Conservation (phyloP, 2,888 invertebrate species). For the Hydriomena furcata region DNA sequence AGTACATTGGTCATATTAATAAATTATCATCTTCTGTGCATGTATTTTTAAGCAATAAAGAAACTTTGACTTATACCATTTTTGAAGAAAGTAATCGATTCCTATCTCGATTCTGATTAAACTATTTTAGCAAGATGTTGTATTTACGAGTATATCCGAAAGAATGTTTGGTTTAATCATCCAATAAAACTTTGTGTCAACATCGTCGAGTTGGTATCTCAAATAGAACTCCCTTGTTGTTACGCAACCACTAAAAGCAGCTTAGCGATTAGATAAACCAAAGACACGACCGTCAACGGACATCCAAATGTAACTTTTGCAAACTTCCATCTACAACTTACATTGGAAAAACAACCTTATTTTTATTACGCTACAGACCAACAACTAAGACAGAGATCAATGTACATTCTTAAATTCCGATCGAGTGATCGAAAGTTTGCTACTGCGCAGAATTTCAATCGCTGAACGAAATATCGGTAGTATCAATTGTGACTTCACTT, state of each 20-base stretch:
- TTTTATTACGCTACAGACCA: constrained; percentile 13
- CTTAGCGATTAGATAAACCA: constrained; percentile 39
- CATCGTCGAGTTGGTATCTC: neutral
- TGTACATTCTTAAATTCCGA: constrained; percentile 34
- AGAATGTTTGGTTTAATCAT: no score
- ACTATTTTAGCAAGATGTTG: no score
- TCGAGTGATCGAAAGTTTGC: constrained; percentile 58
- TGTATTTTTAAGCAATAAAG: no score
- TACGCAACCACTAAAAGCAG: constrained; percentile 25
- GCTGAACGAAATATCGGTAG: constrained; percentile 62
- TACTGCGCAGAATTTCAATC: constrained; percentile 74
- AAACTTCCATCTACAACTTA: constrained; percentile 9
- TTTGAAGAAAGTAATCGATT: no score
- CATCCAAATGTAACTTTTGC: constrained; percentile 28
- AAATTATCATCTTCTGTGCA: no score
- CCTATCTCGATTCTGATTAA: no score
- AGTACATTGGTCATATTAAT: no score
- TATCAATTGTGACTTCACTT: neutral
- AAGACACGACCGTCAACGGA: constrained; percentile 32
- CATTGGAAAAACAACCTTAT: constrained; percentile 33
- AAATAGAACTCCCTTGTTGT: constrained; percentile 16
- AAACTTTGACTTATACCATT: no score
- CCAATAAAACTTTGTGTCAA: constrained; percentile 1
- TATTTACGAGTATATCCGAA: no score
- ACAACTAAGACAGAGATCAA: constrained; percentile 26